Evolutionary conservation across 2,797 vertebrate genomes (phyloP).

Genomic region (Gambusia yucatana): DNA sequence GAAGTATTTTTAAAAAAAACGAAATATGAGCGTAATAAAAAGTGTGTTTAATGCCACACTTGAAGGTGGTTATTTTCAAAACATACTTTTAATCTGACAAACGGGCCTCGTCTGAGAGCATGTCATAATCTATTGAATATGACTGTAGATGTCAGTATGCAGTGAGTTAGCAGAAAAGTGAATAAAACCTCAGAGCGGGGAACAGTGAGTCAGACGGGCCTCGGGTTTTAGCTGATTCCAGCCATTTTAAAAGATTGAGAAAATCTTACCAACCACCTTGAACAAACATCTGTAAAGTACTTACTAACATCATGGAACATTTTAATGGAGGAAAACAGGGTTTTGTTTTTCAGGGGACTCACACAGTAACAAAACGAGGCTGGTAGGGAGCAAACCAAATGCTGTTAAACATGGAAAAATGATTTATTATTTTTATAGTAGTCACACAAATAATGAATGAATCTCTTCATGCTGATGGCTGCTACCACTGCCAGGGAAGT

Average conservation of each 20-base stretch:
- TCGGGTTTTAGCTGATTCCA: background rate
- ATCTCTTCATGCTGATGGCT: too few species aligned
- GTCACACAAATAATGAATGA: too few species aligned
- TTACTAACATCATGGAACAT: background rate
- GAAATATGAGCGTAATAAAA: too few species aligned
- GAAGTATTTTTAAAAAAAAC: too few species aligned
- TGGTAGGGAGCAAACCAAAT: background rate
- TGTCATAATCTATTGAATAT: too few species aligned
- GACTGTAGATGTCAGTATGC: background rate
- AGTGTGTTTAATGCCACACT: too few species aligned
- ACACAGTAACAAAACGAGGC: background rate
- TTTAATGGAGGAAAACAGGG: background rate
- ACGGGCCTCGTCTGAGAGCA: too few species aligned
- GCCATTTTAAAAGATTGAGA: background rate
- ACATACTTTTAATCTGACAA: too few species aligned
- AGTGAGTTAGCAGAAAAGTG: background rate
- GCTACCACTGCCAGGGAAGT: too few species aligned
- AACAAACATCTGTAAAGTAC: background rate
- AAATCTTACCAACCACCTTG: background rate
- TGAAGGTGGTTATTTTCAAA: too few species aligned
- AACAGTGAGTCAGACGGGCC: background rate
- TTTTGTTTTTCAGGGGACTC: background rate
- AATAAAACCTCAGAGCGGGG: background rate
- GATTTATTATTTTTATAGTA: too few species aligned
- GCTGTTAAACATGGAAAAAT: too few species aligned